Evolutionary conservation across 2,113 vertebrate species (phyloP).

Genomic region (Cercocebus atys): DNA sequence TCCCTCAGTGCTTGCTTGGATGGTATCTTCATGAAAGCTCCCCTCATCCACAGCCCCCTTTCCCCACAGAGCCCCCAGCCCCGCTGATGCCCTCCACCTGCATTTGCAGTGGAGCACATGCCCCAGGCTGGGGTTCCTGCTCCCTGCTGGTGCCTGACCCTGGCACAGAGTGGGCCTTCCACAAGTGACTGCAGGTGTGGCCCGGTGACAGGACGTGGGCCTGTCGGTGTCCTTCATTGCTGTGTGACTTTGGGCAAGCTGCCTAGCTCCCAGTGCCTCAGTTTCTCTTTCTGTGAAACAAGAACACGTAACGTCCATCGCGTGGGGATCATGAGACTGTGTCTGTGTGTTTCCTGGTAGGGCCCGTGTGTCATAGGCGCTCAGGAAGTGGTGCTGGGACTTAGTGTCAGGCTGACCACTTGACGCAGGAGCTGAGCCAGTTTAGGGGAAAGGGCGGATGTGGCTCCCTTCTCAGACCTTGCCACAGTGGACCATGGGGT

Average conservation of each 20-base stretch:
- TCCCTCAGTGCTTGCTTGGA: background rate
- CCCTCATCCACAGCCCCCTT: background rate
- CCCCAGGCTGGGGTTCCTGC: background rate
- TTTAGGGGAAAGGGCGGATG: fast-evolving
- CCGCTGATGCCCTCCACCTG: too few relatives aligned
- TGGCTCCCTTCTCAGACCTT: background rate
- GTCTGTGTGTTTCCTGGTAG: background rate
- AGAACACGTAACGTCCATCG: too few relatives aligned
- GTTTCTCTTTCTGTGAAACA: background rate
- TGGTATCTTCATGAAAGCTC: too few relatives aligned
- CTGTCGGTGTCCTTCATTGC: background rate
- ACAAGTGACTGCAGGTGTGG: background rate
- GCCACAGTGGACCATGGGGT: background rate
- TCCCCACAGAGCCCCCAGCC: too few relatives aligned
- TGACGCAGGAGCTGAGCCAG: fast-evolving
- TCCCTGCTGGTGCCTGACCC: background rate
- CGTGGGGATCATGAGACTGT: background rate
- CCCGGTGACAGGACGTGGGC: background rate
- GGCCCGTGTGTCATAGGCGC: fast-evolving
- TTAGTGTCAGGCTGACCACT: fast-evolving
- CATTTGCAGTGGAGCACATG: background rate
- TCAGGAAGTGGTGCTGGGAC: background rate
- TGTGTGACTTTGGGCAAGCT: background rate
- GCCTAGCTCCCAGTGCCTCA: background rate
- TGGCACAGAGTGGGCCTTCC: fast-evolving